Evolutionary conservation across 2,888 invertebrate species (phyloP).

Genomic region (Cactoblastis cactorum): DNA sequence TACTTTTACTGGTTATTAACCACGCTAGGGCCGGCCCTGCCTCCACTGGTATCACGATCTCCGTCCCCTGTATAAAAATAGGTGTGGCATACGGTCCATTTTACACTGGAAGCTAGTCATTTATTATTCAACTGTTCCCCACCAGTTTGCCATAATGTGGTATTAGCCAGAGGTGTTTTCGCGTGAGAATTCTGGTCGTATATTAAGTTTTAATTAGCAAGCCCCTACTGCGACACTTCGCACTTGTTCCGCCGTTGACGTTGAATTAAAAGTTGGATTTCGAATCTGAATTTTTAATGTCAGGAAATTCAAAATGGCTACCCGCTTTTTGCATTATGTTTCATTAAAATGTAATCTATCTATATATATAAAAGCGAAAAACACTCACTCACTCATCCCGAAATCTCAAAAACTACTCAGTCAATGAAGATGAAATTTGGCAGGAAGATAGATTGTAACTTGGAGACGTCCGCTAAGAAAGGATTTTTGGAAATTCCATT

Average conservation of each 20-base stretch:
- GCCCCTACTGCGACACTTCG: neutral
- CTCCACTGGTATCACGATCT: neutral
- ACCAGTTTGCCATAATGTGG: slow-evolving; percentile 8
- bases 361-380: no score
- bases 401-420: no score
- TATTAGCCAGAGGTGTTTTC: slow-evolving; percentile 6
- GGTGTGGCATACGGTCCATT: neutral
- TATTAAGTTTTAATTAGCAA: slow-evolving; percentile 6
- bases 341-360: no score
- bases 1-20: no score
- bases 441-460: no score
- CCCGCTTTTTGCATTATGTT: no score
- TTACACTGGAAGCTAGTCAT: slow-evolving; percentile 10
- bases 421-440: no score
- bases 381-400: no score
- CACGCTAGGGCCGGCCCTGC: neutral
- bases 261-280: neutral
- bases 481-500: no score
- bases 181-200: slow-evolving; percentile 1
- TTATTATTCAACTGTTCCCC: slow-evolving; percentile 7
- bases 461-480: no score
- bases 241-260: neutral
- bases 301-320: no score
- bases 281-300: neutral
- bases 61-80: slow-evolving; percentile 1